Evolutionary conservation across 1,140 invertebrate genomes (phyloP).

Genomic region (Cataglyphis hispanica): DNA sequence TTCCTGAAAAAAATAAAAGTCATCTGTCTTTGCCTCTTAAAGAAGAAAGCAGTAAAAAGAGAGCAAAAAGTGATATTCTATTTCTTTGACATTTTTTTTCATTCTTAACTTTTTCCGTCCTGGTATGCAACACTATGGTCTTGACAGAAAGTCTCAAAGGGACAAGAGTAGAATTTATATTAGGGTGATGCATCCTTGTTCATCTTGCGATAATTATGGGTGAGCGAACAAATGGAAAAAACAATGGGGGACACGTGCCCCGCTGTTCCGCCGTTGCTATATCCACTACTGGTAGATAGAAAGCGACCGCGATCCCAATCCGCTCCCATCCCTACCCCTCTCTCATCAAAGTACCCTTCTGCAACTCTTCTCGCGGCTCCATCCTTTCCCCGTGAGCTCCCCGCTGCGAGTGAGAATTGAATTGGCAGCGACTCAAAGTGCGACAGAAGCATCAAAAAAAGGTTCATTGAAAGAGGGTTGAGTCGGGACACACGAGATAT

Average conservation of each 20-base stretch:
- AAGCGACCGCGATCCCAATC: slow-evolving; percentile 26
- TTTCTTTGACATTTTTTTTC: background rate
- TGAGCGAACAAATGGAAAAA: slow-evolving; percentile 22
- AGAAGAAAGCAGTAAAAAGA: background rate
- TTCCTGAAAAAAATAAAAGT: background rate
- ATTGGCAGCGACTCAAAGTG: slow-evolving; percentile 79
- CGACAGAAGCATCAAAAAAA: slow-evolving; percentile 1
- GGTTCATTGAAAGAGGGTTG: background rate
- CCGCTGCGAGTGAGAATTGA: slow-evolving; percentile 75
- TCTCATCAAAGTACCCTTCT: background rate
- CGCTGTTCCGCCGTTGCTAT: background rate
- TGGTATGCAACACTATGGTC: background rate
- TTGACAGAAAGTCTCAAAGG: background rate
- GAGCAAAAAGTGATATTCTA: background rate
- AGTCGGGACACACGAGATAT: background rate
- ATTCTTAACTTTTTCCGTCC: background rate
- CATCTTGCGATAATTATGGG: slow-evolving; percentile 29
- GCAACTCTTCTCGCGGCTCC: slow-evolving; percentile 26
- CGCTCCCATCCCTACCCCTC: background rate
- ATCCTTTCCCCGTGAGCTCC: slow-evolving; percentile 29
- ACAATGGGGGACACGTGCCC: background rate
- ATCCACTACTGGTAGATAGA: slow-evolving; percentile 1
- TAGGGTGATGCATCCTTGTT: background rate
- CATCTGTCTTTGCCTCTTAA: background rate
- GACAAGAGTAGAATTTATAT: slow-evolving; percentile 38